Evolutionary conservation across 2,888 invertebrate genomes (phyloP).

Genomic region (Pomacea canaliculata): DNA sequence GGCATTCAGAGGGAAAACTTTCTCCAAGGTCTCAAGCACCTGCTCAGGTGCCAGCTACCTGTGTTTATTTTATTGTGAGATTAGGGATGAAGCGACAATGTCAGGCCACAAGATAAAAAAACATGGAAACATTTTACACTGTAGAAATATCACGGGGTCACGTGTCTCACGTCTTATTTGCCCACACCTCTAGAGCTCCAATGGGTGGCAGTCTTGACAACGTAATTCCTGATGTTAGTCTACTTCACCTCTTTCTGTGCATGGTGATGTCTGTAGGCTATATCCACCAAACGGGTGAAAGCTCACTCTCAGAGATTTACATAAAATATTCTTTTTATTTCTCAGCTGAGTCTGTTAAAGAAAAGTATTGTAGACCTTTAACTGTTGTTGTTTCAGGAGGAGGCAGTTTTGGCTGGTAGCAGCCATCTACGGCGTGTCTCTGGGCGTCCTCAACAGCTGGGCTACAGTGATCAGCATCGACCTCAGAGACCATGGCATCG

Average conservation of each 20-base stretch:
- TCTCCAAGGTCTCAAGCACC: slow-evolving; percentile 38
- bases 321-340: not conserved
- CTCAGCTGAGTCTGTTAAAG: not conserved
- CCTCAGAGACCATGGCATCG: slow-evolving; percentile 40
- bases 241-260: no score
- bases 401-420: slow-evolving; percentile 29
- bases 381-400: slow-evolving; percentile 6
- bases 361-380: not conserved
- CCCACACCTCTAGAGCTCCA: no score
- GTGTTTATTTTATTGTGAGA: not conserved
- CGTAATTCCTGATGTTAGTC: no score
- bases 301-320: not conserved
- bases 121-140: no score
- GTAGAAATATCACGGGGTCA: not conserved
- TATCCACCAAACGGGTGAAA: not conserved
- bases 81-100: no score
- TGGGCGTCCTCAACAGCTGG: slow-evolving; percentile 43
- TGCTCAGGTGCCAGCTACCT: slow-evolving; percentile 37
- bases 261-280: no score
- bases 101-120: no score
- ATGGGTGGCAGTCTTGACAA: no score
- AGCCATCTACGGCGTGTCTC: slow-evolving; percentile 17
- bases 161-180: not conserved
- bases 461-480: slow-evolving; percentile 58
- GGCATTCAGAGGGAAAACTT: slow-evolving; percentile 46